Evolutionary conservation across 2,113 vertebrate species (phyloP).

Genomic region (Panthera leo): DNA sequence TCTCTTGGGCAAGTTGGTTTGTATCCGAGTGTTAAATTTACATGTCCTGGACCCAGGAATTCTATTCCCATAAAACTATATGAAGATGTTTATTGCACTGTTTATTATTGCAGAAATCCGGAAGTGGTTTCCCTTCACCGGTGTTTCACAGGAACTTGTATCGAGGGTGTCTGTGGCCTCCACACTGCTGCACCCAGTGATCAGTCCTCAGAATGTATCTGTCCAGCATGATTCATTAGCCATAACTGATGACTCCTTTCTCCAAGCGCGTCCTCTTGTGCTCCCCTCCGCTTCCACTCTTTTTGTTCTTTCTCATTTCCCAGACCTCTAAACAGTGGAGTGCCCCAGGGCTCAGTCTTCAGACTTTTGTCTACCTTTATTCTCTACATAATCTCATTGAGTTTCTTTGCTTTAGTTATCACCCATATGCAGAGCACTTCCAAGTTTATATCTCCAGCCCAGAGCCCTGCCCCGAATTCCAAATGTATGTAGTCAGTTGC

Average conservation of each 20-base stretch:
- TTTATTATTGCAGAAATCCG: conserved; percentile 29
- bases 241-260: not conserved
- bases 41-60: not conserved
- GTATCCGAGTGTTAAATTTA: not conserved
- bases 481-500: not conserved
- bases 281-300: not conserved
- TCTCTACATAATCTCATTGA: not conserved
- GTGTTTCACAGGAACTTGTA: not conserved
- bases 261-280: not conserved
- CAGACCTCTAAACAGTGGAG: not conserved
- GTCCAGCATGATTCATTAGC: not conserved
- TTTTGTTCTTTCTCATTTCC: not conserved
- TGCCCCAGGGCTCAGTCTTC: not conserved
- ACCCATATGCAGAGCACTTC: not conserved
- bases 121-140: not conserved
- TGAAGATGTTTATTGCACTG: not conserved
- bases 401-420: conserved; percentile 16
- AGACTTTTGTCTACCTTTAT: not conserved
- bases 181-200: not conserved
- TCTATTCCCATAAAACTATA: conserved; percentile 7
- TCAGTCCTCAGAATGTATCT: not conserved
- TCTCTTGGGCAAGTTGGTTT: not conserved
- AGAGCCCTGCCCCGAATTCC: not conserved
- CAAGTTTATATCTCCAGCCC: not conserved
- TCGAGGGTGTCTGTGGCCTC: not conserved